Percentiles rank a stretch among this genome's conserved stretches.
Evolutionary conservation across 2,113 vertebrate genomes (phyloP).

Genomic region (Pomatostomus ruficeps): DNA sequence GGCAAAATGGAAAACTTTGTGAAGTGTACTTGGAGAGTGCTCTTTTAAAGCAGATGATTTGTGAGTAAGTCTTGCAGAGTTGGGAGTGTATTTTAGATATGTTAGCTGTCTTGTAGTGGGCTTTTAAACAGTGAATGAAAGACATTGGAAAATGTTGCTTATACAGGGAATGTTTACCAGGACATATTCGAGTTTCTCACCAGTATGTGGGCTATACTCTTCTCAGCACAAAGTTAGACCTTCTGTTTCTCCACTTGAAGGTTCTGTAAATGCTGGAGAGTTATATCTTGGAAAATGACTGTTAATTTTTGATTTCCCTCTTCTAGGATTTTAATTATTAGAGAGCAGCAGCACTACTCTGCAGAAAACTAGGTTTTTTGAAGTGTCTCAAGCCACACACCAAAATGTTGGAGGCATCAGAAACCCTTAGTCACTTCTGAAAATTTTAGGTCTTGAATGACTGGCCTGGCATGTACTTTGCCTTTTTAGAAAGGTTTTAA

Average conservation of each 20-base stretch:
- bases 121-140: not conserved
- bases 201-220: not conserved
- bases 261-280: not conserved
- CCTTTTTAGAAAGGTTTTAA: not conserved
- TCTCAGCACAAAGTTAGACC: not conserved
- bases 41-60: slow-evolving; percentile 2
- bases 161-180: not conserved
- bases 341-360: not conserved
- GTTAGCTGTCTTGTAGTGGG: not conserved
- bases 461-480: not conserved
- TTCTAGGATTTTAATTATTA: not conserved
- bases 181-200: not conserved
- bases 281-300: not conserved
- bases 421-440: not conserved
- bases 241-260: not conserved
- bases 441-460: not conserved
- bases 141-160: slow-evolving; percentile 32
- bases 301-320: not conserved
- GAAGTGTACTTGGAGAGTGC: not conserved
- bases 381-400: not conserved
- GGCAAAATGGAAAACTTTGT: slow-evolving; percentile 44
- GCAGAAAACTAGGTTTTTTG: not conserved
- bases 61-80: not conserved
- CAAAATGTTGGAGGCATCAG: not conserved
- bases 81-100: not conserved